Base-by-base conservation (phyloP, 2,888 invertebrate species). In the Andrena haemorrhoa region DNA sequence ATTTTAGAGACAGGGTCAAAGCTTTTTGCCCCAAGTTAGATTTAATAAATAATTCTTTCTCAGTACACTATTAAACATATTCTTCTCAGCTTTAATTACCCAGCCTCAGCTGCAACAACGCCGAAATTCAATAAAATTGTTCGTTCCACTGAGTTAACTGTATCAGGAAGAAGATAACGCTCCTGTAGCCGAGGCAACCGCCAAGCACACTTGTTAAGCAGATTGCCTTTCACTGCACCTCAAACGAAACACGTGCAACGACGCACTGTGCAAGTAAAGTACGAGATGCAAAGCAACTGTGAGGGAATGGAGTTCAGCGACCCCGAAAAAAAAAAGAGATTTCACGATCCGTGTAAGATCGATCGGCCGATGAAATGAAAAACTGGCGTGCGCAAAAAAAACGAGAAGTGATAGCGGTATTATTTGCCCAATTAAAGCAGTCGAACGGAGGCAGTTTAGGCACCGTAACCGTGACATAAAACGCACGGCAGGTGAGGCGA, bases 351-450 rank as follows among this genome's bases (percentile, higher is more conserved):
- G 47, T 61, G 58, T 23, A 51, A 23, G 51, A 68, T 75, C 72
- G 76, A 81, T 81, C 66, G 23, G 31, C 33, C 63, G 8, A 31
- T 31, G n/a, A 68, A 69, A 31, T 26, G 49, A 66, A 61, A 53
- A n/a, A 33, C 6, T 75, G 65, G 77, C 86, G 86, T 88, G 85
- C 84, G 89, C 86, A 75, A 23, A n/a, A 23, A n/a, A 23, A 33
- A 61, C 8, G n/a, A 3, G 75, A 74, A 60, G 56, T 23, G 69
- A 75, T 69, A 51, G 68, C 65, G 70, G 60, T 75, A 86, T 88
- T 88, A 87, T 89, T 83, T 84, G 88, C 88, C 84, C 86, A 90
- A 92, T 92, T 89, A 91, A 91, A 90, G 85, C 86, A 88, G 87
- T 89, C 72, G 76, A 82, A 79, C 75, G 56, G 56, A 26, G 78